Conservation (phyloP, 2,797 vertebrate genomes). For the Trematomus bernacchii region DNA sequence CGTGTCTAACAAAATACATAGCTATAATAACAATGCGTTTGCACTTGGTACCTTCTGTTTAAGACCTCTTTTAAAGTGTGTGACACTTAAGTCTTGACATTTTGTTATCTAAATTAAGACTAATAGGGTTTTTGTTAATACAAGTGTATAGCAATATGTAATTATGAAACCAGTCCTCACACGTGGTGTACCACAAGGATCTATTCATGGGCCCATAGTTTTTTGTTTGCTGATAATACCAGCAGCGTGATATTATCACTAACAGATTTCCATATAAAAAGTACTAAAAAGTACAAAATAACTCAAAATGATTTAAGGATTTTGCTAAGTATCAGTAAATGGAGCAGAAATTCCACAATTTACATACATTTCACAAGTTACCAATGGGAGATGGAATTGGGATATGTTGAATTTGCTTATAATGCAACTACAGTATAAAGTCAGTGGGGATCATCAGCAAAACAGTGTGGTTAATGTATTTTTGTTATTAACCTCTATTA, state of each 20-base stretch:
- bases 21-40: neutral
- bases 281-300: too few species aligned
- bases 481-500: neutral
- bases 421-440: neutral
- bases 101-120: neutral
- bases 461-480: neutral
- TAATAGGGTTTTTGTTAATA: neutral
- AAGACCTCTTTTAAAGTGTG: neutral
- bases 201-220: neutral
- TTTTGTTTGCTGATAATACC: neutral
- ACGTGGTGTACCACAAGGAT: constrained; percentile 45
- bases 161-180: neutral
- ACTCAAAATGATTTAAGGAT: neutral
- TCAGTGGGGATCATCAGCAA: neutral
- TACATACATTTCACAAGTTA: too few species aligned
- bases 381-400: neutral
- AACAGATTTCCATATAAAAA: neutral
- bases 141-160: neutral
- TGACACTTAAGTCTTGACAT: neutral
- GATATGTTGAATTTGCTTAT: neutral
- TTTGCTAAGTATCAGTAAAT: neutral
- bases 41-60: neutral
- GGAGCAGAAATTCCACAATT: neutral
- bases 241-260: neutral
- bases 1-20: too few species aligned